Evolutionary conservation across 2,888 invertebrate species (phyloP), one percentile per base, ranked within the genome.

Genomic region (Volucella inflata): DNA sequence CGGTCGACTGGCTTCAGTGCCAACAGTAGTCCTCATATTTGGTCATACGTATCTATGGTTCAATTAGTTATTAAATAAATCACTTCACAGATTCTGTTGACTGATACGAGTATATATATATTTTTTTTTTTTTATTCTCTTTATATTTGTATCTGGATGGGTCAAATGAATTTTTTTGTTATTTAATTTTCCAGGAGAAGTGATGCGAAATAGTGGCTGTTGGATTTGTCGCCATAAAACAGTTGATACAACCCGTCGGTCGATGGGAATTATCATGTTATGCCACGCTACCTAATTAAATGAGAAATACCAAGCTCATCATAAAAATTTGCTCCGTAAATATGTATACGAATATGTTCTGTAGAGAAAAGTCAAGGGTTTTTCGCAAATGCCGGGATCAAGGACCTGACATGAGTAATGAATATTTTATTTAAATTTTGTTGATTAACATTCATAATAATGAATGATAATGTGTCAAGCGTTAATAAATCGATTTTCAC

Each of bases 281-380:
- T 14, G 42, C 21, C 30, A 14, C 59, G 30, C 30, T 6, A 71
- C 50, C 60, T 59, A 51, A 71, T 71, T 71, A 71, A 51, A 50
- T 50, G 4, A 10, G 46, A 67, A 55, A n/a, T 30, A 36, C 14
- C 6, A 8, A 14, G 16, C 44, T 55, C 44, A 42, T 53, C 8
- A 36, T 16, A 46, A 68, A 55, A 30, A 21, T 21, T 1, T 21
- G 21, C 21, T 2, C 21, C 21, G 21, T 21, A 21, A 21, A 21
- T 21, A n/a, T 38, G 8, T 10, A 14, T 14, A 12, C 9, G 9
- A 21, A 8, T 4, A 8, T 57, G 57, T 14, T 57, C 0, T 38
- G 57, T 4, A 17, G 12, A 8, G 38, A 9, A n/a, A 9, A 30
- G 30, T 30, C 12, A 51, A 40, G 21, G 10, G 16, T 16, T 65